Evolutionary conservation across 2,888 invertebrate genomes (phyloP), one percentile per base, ranked within the genome.

Genomic region (Vanessa cardui): DNA sequence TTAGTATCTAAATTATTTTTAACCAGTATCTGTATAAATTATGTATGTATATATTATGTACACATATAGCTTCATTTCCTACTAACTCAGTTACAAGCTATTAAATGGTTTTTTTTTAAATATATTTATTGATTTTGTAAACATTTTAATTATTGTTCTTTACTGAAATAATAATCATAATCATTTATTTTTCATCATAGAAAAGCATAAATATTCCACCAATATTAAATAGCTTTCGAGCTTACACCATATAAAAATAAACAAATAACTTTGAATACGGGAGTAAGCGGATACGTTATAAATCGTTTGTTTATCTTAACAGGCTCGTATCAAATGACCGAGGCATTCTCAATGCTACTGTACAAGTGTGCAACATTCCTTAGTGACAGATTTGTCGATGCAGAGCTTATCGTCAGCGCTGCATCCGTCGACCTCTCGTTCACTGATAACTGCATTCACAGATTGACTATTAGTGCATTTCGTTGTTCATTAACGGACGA

Each of bases 351-450:
- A 18, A 39, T 18, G 54, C 31, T 16, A 20, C 54, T 18, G 12
- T 39, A 39, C 39, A 21, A 49, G 58, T 64, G 49, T 50, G 52
- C 58, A 62, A 61, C 61, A 60, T 26, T 31, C 26, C 45, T 59
- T 44, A 47, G 49, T n/a, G 39, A 61, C 26, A 45, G 45, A 62
- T 54, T 56, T 62, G 61, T 64, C 64, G 39, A 62, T 62, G 67
- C 39, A 16, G 33, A 67, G 63, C 63, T 69, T 73, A 72, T 72
- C 70, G 64, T 52, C 16, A 16, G 33, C 20, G 44, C 20, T 7
- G 52, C 67, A 52, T 64, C 64, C 64, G 64, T 31, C 59, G 45
- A 50, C 45, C 52, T 31, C 50, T 31, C 52, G 52, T 21, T 7
- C 52, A 50, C 59, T 45, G 59, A 64, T 64, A 64, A 50, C 59